phyloP scores from a whole-genome alignment of 2,113 vertebrate genomes.

The Gulo gulo region DNA sequence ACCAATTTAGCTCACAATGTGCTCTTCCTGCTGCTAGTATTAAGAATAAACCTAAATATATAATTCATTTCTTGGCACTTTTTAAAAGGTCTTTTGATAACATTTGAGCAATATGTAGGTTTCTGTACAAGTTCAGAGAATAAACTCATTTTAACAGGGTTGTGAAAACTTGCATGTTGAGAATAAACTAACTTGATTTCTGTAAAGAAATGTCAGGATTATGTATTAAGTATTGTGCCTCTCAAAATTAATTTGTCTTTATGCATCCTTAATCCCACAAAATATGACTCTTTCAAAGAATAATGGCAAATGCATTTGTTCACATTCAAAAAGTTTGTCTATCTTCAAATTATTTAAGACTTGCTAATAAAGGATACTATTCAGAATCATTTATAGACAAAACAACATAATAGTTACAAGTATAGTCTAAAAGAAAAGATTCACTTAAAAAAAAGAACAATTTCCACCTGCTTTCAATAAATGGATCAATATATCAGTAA shows the following conservation, averaged over 20 bases:
- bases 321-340: slow-evolving; percentile 20
- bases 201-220: slow-evolving; percentile 63
- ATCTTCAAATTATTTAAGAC: background rate
- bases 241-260: slow-evolving; percentile 54
- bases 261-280: slow-evolving; percentile 34
- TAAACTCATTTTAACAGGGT: slow-evolving; percentile 63
- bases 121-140: slow-evolving; percentile 72
- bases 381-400: background rate
- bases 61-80: slow-evolving; percentile 71
- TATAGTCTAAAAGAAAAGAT: background rate
- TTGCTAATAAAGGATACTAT: slow-evolving; percentile 27
- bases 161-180: slow-evolving; percentile 61
- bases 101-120: slow-evolving; percentile 74
- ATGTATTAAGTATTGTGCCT: slow-evolving; percentile 48
- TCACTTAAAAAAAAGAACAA: slow-evolving; percentile 5
- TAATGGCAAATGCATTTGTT: slow-evolving; percentile 36
- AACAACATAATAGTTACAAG: background rate
- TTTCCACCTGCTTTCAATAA: background rate
- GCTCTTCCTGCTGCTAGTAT: slow-evolving; percentile 78
- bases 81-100: slow-evolving; percentile 76
- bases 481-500: background rate
- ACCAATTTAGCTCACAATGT: slow-evolving; percentile 76
- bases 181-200: slow-evolving; percentile 68
- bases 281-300: slow-evolving; percentile 36
- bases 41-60: slow-evolving; percentile 78